A percentile compares a stretch with the other conserved stretches of the same genome.
Evolutionary conservation across 2,797 vertebrate species (phyloP).

Genomic region (Eutrigla gurnardus): DNA sequence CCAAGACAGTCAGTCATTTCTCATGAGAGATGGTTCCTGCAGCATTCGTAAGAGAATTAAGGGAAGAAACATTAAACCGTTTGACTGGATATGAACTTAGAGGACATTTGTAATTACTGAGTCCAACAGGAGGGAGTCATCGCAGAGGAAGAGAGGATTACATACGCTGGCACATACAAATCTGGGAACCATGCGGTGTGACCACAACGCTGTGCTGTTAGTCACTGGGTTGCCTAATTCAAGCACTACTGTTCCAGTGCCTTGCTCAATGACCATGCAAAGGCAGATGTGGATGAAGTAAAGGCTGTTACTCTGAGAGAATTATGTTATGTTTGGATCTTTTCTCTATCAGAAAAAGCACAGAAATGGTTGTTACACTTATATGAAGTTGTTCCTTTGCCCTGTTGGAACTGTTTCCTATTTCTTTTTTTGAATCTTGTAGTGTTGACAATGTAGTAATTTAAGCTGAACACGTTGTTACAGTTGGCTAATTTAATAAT

Average conservation of each 20-base stretch:
- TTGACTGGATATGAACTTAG: slow-evolving; percentile 50
- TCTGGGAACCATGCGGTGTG: slow-evolving; percentile 39
- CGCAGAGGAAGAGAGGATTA: slow-evolving; percentile 33
- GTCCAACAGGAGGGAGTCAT: slow-evolving; percentile 30
- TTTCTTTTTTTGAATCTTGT: slow-evolving; percentile 1
- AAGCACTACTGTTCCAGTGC: neutral
- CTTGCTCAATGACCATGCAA: slow-evolving; percentile 20
- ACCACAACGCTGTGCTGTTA: slow-evolving; percentile 20
- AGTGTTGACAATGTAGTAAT: slow-evolving; percentile 4
- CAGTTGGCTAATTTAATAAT: slow-evolving; percentile 6
- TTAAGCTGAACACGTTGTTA: slow-evolving; percentile 7
- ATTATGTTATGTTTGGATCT: neutral
- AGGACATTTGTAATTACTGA: slow-evolving; percentile 45
- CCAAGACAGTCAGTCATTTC: slow-evolving; percentile 52
- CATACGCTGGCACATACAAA: slow-evolving; percentile 32
- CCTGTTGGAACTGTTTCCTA: neutral
- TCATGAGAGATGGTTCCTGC: slow-evolving; percentile 44
- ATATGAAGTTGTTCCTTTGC: neutral
- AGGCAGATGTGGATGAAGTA: neutral
- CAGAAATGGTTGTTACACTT: neutral
- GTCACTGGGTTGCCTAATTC: neutral
- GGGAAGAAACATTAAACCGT: slow-evolving; percentile 50
- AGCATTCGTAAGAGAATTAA: slow-evolving; percentile 39
- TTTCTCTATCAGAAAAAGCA: neutral
- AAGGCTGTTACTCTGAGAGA: neutral